Conservation (phyloP, 2,113 vertebrate species). For the Dinomys branickii region DNA sequence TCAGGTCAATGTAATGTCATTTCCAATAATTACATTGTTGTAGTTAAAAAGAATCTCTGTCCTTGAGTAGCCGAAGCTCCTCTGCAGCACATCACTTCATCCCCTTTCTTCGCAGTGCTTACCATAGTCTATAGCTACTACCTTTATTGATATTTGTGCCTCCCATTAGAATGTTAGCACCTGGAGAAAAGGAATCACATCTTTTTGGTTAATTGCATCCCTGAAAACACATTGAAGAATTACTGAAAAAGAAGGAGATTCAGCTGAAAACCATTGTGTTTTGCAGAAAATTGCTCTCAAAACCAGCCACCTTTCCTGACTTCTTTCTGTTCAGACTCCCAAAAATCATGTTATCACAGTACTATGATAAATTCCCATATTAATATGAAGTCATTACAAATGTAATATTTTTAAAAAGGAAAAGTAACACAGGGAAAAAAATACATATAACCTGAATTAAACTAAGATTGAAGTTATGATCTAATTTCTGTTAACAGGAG, state of each 20-base stretch:
- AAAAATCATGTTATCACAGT: neutral
- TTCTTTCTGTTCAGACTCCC: constrained; percentile 28
- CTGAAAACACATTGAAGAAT: neutral
- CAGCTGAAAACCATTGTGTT: neutral
- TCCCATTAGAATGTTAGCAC: neutral
- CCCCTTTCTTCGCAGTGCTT: neutral
- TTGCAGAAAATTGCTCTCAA: neutral
- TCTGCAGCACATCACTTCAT: neutral
- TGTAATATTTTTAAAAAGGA: constrained; percentile 18
- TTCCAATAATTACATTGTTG: constrained; percentile 87
- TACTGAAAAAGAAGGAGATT: neutral
- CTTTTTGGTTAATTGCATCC: neutral
- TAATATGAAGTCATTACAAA: constrained; percentile 44
- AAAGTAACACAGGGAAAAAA: neutral
- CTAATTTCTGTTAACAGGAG: constrained; percentile 7
- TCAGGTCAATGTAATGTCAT: constrained; percentile 81
- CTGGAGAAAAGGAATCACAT: neutral
- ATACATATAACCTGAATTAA: constrained; percentile 30
- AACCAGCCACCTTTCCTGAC: neutral
- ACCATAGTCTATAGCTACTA: neutral
- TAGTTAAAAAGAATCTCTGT: neutral
- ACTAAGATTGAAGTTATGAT: constrained; percentile 19
- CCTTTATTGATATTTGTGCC: neutral
- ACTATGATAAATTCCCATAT: neutral
- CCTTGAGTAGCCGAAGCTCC: neutral